These are phyloP conservation scores for Chromobotia macracanthus DNA, from an alignment of 2,797 vertebrate genomes.

Conservation along the genomic window DNA sequence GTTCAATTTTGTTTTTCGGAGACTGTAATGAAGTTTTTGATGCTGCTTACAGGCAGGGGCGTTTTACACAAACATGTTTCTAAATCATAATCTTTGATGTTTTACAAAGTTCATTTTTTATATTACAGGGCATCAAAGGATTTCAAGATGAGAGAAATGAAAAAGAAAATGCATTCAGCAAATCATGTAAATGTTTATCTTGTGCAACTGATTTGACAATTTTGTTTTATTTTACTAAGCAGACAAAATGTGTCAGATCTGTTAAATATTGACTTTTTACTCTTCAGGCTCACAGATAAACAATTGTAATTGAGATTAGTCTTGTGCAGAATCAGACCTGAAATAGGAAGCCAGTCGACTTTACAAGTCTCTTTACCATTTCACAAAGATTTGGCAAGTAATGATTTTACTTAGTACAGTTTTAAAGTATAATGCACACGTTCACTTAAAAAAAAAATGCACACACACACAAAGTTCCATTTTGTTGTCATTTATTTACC, in stretches of 20 bases:
- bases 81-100: neutral
- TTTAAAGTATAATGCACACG: neutral
- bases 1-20: conserved; percentile 71
- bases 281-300: neutral
- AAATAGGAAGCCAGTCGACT: too few species aligned
- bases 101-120: conserved; percentile 18
- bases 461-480: conserved; percentile 17
- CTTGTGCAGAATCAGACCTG: too few species aligned
- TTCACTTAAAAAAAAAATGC: neutral
- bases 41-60: conserved; percentile 89
- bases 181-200: conserved; percentile 79
- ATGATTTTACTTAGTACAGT: neutral
- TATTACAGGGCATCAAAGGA: conserved; percentile 84
- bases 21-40: conserved; percentile 89
- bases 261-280: neutral
- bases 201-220: neutral
- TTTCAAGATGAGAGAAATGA: conserved; percentile 87
- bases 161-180: conserved; percentile 85
- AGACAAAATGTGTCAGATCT: neutral
- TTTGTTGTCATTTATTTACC: conserved; percentile 58
- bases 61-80: conserved; percentile 75
- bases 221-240: neutral
- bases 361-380: too few species aligned
- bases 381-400: too few species aligned
- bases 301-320: too few species aligned